Evolutionary conservation across 2,888 invertebrate species (phyloP).

Genomic region (Epinotia nisella): DNA sequence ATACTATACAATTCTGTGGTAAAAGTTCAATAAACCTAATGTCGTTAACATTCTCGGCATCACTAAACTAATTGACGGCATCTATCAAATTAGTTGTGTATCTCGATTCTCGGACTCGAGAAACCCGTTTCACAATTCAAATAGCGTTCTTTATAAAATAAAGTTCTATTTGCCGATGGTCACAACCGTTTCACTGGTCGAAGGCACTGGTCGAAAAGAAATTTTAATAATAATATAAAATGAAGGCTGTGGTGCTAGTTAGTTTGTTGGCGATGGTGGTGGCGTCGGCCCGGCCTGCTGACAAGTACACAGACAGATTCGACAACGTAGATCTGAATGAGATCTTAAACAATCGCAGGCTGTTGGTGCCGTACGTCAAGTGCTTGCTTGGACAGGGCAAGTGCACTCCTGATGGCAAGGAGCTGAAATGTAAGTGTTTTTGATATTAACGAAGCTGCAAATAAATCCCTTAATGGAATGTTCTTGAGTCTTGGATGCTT

Average conservation of each 20-base stretch:
- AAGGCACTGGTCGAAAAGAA: neutral
- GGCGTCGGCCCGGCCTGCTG: constrained; percentile 41
- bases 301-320: constrained; percentile 84
- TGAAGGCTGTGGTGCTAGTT: constrained; percentile 47
- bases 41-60: neutral
- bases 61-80: constrained; percentile 29
- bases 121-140: constrained; percentile 38
- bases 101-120: constrained; percentile 17
- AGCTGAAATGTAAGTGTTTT: constrained; percentile 82
- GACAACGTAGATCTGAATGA: constrained; percentile 87
- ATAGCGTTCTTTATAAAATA: constrained; percentile 29
- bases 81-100: constrained; percentile 28
- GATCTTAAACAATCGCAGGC: constrained; percentile 85
- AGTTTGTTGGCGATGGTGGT: constrained; percentile 50
- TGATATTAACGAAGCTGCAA: neutral
- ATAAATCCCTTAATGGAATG: too few species aligned
- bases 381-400: constrained; percentile 83
- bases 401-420: constrained; percentile 87
- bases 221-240: constrained; percentile 14
- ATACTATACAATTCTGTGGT: too few species aligned
- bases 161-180: constrained; percentile 7
- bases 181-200: constrained; percentile 25
- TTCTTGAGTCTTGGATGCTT: too few species aligned
- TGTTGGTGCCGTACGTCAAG: constrained; percentile 86
- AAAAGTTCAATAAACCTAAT: constrained; percentile 35